Evolutionary conservation across 2,888 invertebrate genomes (phyloP), one percentile per base, ranked within the genome.

Genomic region (Tenthredo scrophulariae): DNA sequence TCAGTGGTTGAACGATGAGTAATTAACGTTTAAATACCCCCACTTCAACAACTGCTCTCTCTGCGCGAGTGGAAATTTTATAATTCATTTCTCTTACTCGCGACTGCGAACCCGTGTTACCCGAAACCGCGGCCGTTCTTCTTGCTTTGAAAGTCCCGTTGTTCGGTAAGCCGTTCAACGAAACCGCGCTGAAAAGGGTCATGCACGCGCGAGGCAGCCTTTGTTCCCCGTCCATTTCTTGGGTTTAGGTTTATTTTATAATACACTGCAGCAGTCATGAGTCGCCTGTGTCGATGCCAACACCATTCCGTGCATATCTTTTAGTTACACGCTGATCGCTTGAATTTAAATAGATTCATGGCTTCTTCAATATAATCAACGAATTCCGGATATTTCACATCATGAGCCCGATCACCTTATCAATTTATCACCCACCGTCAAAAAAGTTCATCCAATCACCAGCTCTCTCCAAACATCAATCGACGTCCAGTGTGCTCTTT

Each of bases 91-190:
- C 37, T 62, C 62, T 37, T 13, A 37, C 58, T 62, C 62, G 26
- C 10, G 37, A 50, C n/a, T 40, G 43, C 43, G 74, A 74, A 74
- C 74, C 43, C 2, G 26, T 43, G 74, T 74, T 74, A 74, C 40
- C 43, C 80, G 62, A 80, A 40, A 40, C 79, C 22, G 7, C 37
- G 37, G 37, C 62, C 62, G 37, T 80, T 62, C 40, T 37, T 62
- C 62, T 80, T 80, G 22, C 37, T 62, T 80, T 22, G 22, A 62
- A 80, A 80, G 80, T 80, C 46, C 80, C 80, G 80, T 80, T 80
- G 80, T 33, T 62, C 80, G 43, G 13, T 40, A 62, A 62, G 37
- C 58, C 62, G 58, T 80, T 80, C 58, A 40, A 62, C 58, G 58
- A 62, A 80, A 80, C 22, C 46, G 7, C 15, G 33, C 6, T 80